phyloP scores from a whole-genome alignment of 1,140 invertebrate genomes.

The Aphelenchoides fujianensis region DNA sequence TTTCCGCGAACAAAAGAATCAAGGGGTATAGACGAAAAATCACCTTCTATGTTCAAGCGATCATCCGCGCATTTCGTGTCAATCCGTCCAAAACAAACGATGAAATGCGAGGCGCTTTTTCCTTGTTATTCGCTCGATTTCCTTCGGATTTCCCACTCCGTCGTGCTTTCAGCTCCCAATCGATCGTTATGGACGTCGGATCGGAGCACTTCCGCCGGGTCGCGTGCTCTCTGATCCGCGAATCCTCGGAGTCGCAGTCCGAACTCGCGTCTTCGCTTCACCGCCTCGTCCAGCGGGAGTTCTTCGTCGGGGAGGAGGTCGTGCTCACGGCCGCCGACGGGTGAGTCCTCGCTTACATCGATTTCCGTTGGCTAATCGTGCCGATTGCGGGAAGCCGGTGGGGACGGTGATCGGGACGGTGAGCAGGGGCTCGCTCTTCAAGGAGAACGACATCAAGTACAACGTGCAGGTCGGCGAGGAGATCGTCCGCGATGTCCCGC shows the following conservation, averaged over 20 bases:
- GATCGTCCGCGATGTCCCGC: neutral
- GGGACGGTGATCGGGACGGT: neutral
- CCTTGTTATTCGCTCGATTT: too few relatives aligned
- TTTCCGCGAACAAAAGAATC: too few relatives aligned
- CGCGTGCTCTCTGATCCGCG: neutral
- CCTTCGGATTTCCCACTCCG: too few relatives aligned
- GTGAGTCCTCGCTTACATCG: neutral
- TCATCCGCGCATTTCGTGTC: too few relatives aligned
- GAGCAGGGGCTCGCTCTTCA: neutral
- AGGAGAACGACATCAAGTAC: conserved; percentile 4
- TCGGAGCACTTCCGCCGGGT: neutral
- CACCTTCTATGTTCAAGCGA: too few relatives aligned
- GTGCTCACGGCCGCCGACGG: neutral
- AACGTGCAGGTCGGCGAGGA: neutral
- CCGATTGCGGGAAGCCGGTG: neutral
- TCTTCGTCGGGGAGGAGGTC: neutral
- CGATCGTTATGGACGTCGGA: neutral
- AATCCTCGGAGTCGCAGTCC: neutral
- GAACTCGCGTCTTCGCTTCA: neutral
- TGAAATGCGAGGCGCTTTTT: too few relatives aligned
- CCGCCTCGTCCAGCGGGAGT: neutral
- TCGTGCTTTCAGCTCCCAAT: neutral
- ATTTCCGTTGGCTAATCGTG: neutral
- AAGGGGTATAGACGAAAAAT: too few relatives aligned
- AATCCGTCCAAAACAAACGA: too few relatives aligned